Conservation (phyloP, 1,140 invertebrate species). For the Heliconius nattereri region DNA sequence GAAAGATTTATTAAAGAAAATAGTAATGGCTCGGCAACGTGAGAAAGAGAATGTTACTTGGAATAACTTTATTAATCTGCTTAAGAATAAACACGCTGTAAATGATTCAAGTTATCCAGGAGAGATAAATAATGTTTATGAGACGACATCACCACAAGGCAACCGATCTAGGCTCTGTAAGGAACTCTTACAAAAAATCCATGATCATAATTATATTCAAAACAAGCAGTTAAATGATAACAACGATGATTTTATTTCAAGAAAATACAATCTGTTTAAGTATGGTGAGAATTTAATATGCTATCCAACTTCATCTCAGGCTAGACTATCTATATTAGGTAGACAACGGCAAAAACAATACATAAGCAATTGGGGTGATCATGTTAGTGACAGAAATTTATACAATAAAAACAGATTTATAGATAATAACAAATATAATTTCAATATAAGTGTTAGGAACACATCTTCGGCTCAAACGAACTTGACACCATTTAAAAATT, state of each 20-base stretch:
- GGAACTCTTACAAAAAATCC: constrained; percentile 49
- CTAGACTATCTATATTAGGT: constrained; percentile 44
- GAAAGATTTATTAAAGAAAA: constrained; percentile 49
- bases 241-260: background rate
- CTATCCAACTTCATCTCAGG: constrained; percentile 56
- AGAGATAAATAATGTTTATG: constrained; percentile 45
- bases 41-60: constrained; percentile 56
- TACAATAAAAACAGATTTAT: background rate
- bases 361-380: background rate
- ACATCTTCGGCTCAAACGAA: constrained; percentile 6
- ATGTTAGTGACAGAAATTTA: constrained; percentile 26
- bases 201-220: constrained; percentile 24
- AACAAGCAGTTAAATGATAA: background rate
- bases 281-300: constrained; percentile 41
- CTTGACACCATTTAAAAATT: background rate
- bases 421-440: background rate
- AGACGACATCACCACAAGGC: constrained; percentile 27
- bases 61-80: constrained; percentile 65
- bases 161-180: constrained; percentile 43
- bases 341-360: constrained; percentile 30
- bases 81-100: constrained; percentile 56
- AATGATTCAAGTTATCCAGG: constrained; percentile 29
- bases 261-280: background rate
- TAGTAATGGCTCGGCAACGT: constrained; percentile 47
- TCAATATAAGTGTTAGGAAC: background rate